Base-by-base conservation (phyloP, 2,797 vertebrate species). In the Melopsittacus undulatus region DNA sequence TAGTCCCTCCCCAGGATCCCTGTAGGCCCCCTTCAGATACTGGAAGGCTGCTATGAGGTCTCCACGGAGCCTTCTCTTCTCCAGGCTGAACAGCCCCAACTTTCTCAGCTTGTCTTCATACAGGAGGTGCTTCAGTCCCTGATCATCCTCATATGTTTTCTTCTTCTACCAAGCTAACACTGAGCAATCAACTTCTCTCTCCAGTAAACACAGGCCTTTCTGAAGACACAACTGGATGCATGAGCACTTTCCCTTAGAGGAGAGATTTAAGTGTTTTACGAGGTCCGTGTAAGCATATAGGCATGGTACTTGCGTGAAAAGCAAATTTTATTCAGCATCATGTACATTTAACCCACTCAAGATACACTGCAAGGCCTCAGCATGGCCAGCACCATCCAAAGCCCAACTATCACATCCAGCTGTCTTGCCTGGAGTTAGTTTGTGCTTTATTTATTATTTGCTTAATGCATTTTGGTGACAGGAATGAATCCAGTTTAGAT, bases 341-440 rank as follows among this genome's bases (percentile, higher is more conserved):
- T 5, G 2, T 30, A 18, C 21, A 4, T 89, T 79, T 88, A 74
- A 87, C 48, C 38, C 67, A 43, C 48, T 69, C 46, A 54, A 67
- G 43, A 34, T 21, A 61, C 42, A 49, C 4, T 56, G 38, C 32
- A 75, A 52, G 22, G 43, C 32, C 56, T 92, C 89, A 72, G 67
- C 54, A 6, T 26, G 51, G 42, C 43, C 81, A 87, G 48, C 29
- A 9, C 23, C 88, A 49, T 40, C 54, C 70, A 22, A 56, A 88
- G 59, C 34, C 73, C 66, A 91, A 27, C 66, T 70, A 62, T 38
- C 88, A 85, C 57, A 75, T 68, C 51, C 92, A 90, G 63, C 74
- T 92, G 83, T 32, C 80, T 83, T 90, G 75, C 75, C 88, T 90
- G 91, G 83, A 91, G 82, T 81, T 75, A 83, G 45, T 84, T 72